A percentile compares a stretch with the other conserved stretches of the same genome.
Evolutionary conservation across 1,140 invertebrate species (phyloP).

Genomic region (Polypedilum pembai): DNA sequence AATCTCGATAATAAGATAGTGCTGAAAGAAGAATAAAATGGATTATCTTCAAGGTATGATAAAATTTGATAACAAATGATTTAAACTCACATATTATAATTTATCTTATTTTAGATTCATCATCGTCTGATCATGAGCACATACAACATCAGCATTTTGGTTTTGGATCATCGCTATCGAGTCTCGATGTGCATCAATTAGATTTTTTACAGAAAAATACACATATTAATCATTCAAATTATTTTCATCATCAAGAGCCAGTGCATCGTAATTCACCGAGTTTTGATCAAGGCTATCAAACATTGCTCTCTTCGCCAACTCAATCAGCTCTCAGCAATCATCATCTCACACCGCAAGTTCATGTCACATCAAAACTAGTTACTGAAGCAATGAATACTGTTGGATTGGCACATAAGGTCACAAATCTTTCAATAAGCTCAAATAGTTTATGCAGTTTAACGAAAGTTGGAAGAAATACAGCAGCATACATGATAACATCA

Average conservation of each 20-base stretch:
- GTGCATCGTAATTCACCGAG: constrained; percentile 47
- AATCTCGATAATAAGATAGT: not conserved
- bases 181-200: constrained; percentile 22
- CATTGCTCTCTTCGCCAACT: constrained; percentile 52
- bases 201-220: constrained; percentile 14
- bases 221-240: not conserved
- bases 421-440: constrained; percentile 4
- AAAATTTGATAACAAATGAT: not conserved
- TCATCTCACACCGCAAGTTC: constrained; percentile 33
- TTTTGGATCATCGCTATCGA: not conserved
- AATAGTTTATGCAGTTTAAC: constrained; percentile 16
- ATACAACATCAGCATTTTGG: constrained; percentile 15
- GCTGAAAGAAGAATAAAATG: constrained; percentile 21
- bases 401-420: not conserved
- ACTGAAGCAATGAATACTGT: constrained; percentile 10
- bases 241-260: constrained; percentile 5
- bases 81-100: not conserved
- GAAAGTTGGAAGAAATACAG: constrained; percentile 25
- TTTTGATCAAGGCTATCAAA: constrained; percentile 68
- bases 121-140: constrained; percentile 21
- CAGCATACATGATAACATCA: constrained; percentile 31
- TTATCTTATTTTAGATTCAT: constrained; percentile 1
- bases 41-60: constrained; percentile 19
- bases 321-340: constrained; percentile 38
- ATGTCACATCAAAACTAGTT: constrained; percentile 30